Conservation (phyloP, 35 echinoderm and acorn worm species). For the Holothuria glaberrima region DNA sequence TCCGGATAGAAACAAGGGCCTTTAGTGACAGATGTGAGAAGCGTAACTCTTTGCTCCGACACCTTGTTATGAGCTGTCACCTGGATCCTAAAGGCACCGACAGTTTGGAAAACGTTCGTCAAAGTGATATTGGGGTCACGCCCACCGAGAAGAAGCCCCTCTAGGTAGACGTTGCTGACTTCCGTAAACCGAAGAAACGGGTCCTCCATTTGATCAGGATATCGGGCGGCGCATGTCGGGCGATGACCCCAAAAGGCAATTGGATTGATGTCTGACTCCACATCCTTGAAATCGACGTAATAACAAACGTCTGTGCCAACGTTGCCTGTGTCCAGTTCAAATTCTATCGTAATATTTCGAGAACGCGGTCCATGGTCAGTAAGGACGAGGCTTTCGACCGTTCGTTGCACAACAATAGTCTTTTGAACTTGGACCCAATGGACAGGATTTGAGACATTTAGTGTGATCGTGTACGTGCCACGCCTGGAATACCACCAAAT, state of each 20-base stretch:
- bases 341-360: constrained; percentile 83
- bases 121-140: constrained; percentile 74
- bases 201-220: constrained; percentile 68
- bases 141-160: constrained; percentile 57
- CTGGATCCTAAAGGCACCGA: constrained; percentile 48
- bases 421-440: constrained; percentile 74
- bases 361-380: constrained; percentile 78
- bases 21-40: constrained; percentile 84
- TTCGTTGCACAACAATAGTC: constrained; percentile 75
- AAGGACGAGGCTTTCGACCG: constrained; percentile 58
- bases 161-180: constrained; percentile 72
- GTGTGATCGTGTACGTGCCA: constrained; percentile 79
- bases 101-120: constrained; percentile 75
- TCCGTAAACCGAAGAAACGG: constrained; percentile 73
- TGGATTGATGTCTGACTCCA: constrained; percentile 57
- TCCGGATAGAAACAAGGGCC: constrained; percentile 85
- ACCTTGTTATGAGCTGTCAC: constrained; percentile 80
- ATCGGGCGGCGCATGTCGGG: constrained; percentile 60
- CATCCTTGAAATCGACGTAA: constrained; percentile 80
- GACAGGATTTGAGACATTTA: constrained; percentile 93
- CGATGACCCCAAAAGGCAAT: constrained; percentile 70
- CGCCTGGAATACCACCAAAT: constrained; percentile 86
- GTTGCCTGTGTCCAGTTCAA: constrained; percentile 79
- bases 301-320: constrained; percentile 93
- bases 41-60: constrained; percentile 32